Base-by-base conservation (phyloP, 2,113 vertebrate species). In the Bos javanicus region DNA sequence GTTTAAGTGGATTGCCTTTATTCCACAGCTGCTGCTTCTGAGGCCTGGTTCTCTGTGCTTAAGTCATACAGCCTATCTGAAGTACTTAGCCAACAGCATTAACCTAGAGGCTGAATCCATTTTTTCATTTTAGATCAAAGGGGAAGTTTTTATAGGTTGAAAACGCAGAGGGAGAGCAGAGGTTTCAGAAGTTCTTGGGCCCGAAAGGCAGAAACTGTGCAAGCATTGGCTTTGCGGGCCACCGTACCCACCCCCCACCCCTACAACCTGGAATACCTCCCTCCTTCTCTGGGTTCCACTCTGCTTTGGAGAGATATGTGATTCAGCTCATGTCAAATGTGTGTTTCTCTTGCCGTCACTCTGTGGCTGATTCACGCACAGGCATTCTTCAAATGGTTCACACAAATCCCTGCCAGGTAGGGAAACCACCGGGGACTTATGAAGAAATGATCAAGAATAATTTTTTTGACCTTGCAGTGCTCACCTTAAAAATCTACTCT, bases 71-170 rank as follows among this genome's bases (percentile, higher is more conserved):
- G 90, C 60, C 9, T 91, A 81, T 60, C 95, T 87, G 86, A 96
- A 84, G 94, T 36, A 62, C 96, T 97, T 85, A 90, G 87, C 92
- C 91, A 87, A 95, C 14, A 94, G 87, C 52, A 90, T 94, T 90
- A 93, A 97, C 94, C 95, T 87, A 39, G 67, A 97, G 74, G 94
- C 95, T 59, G 86, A 91, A 91, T 91, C 80, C 43, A 7, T 81
- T 89, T 93, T 94, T 86, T 90, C 62, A 71, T 91, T 96, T 95
- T 83, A 87, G 71, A 96, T 98, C 95, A 98, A 97, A 97, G 91
- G 64, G 36, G 80, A 54, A 81, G 60, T 81, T 94, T 97, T 97
- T 94, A 91, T 43, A 96, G 93, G 76, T 94, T 96, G 94, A 98
- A 97, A 98, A 91, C 54, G 9, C 60, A 92, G 95, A 96, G 39